phyloP scores from a whole-genome alignment of 2,797 vertebrate species.

The Melanotaenia nigrans region DNA sequence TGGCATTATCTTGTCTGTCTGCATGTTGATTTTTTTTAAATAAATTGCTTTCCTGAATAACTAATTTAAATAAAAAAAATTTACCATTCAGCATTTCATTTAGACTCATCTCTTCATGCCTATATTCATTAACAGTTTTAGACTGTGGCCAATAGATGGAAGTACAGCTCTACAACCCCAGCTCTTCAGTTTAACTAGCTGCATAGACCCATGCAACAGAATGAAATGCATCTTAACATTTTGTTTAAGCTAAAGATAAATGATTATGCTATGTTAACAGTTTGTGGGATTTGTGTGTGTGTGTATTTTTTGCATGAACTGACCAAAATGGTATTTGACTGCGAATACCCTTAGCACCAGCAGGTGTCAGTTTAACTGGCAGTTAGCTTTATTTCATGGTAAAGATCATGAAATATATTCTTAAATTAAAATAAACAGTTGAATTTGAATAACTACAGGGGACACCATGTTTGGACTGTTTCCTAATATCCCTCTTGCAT shows the following conservation, averaged over 20 bases:
- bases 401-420: neutral
- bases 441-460: neutral
- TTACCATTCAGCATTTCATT: constrained; percentile 30
- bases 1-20: constrained; percentile 50
- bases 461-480: neutral
- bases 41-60: constrained; percentile 50
- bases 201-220: neutral
- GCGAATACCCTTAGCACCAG: neutral
- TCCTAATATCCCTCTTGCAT: neutral
- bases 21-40: constrained; percentile 48
- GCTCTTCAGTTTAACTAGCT: neutral
- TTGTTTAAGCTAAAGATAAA: constrained; percentile 1
- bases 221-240: neutral
- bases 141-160: constrained; percentile 65
- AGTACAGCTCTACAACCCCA: constrained; percentile 25
- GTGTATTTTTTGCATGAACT: neutral
- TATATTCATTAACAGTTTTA: constrained; percentile 19
- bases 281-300: too few species aligned
- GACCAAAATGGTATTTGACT: neutral
- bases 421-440: neutral
- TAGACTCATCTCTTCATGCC: neutral
- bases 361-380: neutral
- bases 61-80: constrained; percentile 69
- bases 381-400: neutral
- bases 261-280: neutral